Base-by-base conservation (phyloP, 37 sponge, comb jelly and placozoan species). In the Mnemiopsis leidyi region DNA sequence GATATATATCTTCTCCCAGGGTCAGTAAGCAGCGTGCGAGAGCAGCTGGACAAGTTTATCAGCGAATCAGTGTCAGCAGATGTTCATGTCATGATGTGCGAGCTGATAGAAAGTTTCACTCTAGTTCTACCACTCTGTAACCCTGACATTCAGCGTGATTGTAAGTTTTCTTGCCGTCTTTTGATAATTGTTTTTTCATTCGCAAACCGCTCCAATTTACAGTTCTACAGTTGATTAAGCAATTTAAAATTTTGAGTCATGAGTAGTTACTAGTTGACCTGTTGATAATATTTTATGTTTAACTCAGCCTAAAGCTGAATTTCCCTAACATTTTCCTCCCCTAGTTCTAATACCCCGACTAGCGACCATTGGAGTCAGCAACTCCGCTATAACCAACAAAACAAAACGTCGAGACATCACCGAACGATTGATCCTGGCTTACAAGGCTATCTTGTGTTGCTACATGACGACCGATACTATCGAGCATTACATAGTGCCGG, bases 1-100 rank as follows among this genome's bases (percentile, higher is more conserved):
- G 61, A 13, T 48, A 48, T 18, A 48, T 48, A 48, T 69, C n/a
- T 69, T 69, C 21, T 69, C 2, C 9, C 90, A 85, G 90, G 90
- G 16, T 85, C 61, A 23, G 90, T 85, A 0, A 40, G 48, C 20
- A 40, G 61, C 21, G 48, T 85, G 0, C 39, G 90, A 85, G 90
- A 85, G 25, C 90, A 85, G 61, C 40, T 85, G 48, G 90, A 85
- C 26, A 85, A 85, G 90, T 85, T 85, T 85, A 85, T 85, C 40
- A 40, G 61, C 29, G 90, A 85, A n/a, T 35, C 90, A 0, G 90
- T 85, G 24, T 85, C 90, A n/a, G 38, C 90, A 3, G 90, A 85
- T 85, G 90, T 85, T 61, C 90, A 85, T 25, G 61, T 40, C 1
- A 85, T 85, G 90, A 85, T 85, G 90, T 85, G 90, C 30, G 61